phyloP scores from a whole-genome alignment of 2,113 vertebrate species.

The Sclerurus mexicanus region DNA sequence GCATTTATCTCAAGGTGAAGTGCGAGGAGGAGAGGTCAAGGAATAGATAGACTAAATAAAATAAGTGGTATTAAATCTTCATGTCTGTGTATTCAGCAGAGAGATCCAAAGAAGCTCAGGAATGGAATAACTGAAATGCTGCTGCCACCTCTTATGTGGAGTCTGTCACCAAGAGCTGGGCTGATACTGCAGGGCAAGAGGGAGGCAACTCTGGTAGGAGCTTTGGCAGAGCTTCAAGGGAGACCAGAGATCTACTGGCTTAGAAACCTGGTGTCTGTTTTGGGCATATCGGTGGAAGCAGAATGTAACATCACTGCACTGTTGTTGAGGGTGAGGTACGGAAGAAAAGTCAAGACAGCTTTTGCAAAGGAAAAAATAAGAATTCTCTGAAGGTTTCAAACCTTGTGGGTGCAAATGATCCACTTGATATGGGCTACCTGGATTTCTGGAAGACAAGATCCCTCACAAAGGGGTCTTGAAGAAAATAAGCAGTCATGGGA shows the following conservation, averaged over 20 bases:
- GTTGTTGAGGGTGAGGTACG: background rate
- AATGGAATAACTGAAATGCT: background rate
- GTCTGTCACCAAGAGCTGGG: background rate
- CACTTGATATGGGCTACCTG: background rate
- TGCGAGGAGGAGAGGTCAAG: background rate
- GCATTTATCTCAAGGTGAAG: background rate
- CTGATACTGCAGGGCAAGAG: background rate
- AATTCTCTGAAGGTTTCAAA: background rate
- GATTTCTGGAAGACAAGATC: background rate
- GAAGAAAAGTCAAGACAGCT: background rate
- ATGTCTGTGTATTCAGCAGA: background rate
- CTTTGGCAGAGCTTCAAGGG: background rate
- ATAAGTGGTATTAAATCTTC: background rate
- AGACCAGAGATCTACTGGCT: background rate
- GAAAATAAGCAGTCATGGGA: background rate
- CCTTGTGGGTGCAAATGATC: background rate
- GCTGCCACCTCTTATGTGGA: background rate
- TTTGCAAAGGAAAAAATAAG: background rate
- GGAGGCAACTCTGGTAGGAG: background rate
- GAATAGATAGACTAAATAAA: background rate
- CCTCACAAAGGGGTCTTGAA: background rate
- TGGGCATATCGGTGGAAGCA: background rate
- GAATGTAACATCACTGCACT: background rate
- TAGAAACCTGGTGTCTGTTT: background rate
- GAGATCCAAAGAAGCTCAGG: background rate